Conservation (phyloP, 23 tunicate species). For the Botrylloides violaceus region DNA sequence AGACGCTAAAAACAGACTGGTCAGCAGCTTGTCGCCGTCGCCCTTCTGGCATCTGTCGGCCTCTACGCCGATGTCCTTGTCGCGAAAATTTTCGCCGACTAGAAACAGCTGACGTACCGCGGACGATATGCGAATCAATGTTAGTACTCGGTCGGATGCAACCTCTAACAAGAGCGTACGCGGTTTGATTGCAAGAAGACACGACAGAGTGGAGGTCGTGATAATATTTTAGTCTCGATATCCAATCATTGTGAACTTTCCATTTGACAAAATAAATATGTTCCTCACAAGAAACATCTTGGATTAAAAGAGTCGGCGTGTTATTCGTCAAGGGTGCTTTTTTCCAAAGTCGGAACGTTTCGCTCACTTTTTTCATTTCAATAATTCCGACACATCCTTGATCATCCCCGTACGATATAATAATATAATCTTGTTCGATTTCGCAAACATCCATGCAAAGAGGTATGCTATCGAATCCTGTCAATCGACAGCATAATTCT, state of each 20-base stretch:
- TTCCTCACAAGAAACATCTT: constrained; percentile 46
- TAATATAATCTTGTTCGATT: constrained; percentile 34
- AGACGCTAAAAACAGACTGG: constrained; percentile 86
- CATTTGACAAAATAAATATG: constrained; percentile 54
- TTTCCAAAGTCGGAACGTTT: constrained; percentile 79
- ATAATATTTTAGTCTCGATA: constrained; percentile 61
- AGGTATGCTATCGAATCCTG: constrained; percentile 84
- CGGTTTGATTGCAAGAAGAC: constrained; percentile 70
- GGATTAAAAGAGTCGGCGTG: constrained; percentile 71
- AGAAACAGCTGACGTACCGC: constrained; percentile 20
- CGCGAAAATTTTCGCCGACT: neutral
- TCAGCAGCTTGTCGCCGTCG: constrained; percentile 65
- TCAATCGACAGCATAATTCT: constrained; percentile 80
- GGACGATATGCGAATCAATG: constrained; percentile 7
- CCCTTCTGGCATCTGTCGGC: constrained; percentile 12
- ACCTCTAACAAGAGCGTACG: constrained; percentile 73
- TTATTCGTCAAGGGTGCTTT: constrained; percentile 63
- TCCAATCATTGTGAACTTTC: constrained; percentile 97
- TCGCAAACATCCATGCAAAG: constrained; percentile 44
- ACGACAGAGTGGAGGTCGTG: constrained; percentile 73
- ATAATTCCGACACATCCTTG: constrained; percentile 80
- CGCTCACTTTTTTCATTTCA: constrained; percentile 42
- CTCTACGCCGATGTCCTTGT: constrained; percentile 1
- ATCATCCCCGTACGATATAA: constrained; percentile 79
- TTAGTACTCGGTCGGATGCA: constrained; percentile 65